Base-by-base conservation (phyloP, 2,888 invertebrate species). In the Plutella xylostella region DNA sequence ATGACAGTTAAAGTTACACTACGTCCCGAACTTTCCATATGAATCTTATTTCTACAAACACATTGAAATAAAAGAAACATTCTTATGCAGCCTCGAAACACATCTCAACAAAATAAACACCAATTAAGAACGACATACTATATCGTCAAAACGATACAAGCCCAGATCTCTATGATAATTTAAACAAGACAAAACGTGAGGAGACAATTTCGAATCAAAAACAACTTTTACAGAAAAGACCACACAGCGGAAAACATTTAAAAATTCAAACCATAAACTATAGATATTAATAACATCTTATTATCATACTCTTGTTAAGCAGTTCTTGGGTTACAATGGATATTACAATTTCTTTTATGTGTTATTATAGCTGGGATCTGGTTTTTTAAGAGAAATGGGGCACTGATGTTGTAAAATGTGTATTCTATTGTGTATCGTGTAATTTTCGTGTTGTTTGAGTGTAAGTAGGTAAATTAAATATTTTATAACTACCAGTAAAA, bases 251-350 rank as follows among this genome's bases (percentile, higher is more conserved):
- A 14, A 17, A 39, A 45, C 47, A 42, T 47, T 40, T 22, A 42
- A 47, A 43, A 47, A 17, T 33, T 7, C 37, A 45, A 51, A 48
- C 48, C 63, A 65, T 69, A 69, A 69, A 69, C 57, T 63, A 67
- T 65, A 56, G 47, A 51, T 69, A 69, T 67, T 66, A 65, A 67
- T 65, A 63, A 51, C 52, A 43, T 50, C 60, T 57, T 61, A 68
- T 67, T 68, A 67, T 50, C 60, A 63, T 63, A 61, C 43, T n/a
- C 35, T 4, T 20, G 19, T 37, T 22, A 33, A 18, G n/a, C 17
- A 22, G 39, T 39, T 39, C 39, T 39, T 25, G 15, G 15, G 15
- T 39, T 39, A 25, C 39, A 39, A 22, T 22, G 39, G 7, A 28
- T 39, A 39, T 39, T 39, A 25, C 22, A 14, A 25, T 39, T 39